Conservation (phyloP, 1,140 invertebrate species). For the Triops cancriformis region DNA sequence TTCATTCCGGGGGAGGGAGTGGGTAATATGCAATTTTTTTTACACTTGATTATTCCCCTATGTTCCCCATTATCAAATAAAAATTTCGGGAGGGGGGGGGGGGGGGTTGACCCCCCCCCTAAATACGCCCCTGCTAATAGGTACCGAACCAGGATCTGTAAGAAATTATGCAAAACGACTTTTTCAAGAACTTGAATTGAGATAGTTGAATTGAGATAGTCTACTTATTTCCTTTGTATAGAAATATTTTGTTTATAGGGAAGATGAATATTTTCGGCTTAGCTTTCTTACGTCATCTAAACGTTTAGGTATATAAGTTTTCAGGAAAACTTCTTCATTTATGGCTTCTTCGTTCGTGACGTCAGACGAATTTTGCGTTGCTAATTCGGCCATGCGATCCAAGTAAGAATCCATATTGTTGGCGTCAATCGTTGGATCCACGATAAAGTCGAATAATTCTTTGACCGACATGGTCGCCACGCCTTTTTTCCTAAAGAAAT, state of each 20-base stretch:
- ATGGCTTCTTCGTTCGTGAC: conserved; percentile 61
- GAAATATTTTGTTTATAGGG: neutral
- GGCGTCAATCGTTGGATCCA: conserved; percentile 73
- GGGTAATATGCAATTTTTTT: too few species aligned
- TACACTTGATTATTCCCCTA: too few species aligned
- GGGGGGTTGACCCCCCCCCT: too few species aligned
- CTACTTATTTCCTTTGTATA: neutral
- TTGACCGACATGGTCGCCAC: conserved; percentile 84
- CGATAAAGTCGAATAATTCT: conserved; percentile 92
- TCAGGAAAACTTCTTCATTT: conserved; percentile 85
- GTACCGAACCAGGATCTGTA: too few species aligned
- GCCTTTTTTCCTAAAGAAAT: conserved; percentile 83
- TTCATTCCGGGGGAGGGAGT: too few species aligned
- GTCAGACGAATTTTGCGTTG: conserved; percentile 47
- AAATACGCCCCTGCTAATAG: too few species aligned
- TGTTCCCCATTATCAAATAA: neutral
- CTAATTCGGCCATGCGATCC: conserved; percentile 57
- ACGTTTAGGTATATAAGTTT: conserved; percentile 87
- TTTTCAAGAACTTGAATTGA: too few species aligned
- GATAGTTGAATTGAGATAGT: too few species aligned
- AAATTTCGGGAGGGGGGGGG: too few species aligned
- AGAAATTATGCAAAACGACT: too few species aligned
- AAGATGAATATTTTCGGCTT: neutral
- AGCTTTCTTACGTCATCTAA: conserved; percentile 64
- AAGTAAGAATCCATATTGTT: conserved; percentile 68